Evolutionary conservation across 2,113 vertebrate species (phyloP).

Genomic region (Coturnix japonica): DNA sequence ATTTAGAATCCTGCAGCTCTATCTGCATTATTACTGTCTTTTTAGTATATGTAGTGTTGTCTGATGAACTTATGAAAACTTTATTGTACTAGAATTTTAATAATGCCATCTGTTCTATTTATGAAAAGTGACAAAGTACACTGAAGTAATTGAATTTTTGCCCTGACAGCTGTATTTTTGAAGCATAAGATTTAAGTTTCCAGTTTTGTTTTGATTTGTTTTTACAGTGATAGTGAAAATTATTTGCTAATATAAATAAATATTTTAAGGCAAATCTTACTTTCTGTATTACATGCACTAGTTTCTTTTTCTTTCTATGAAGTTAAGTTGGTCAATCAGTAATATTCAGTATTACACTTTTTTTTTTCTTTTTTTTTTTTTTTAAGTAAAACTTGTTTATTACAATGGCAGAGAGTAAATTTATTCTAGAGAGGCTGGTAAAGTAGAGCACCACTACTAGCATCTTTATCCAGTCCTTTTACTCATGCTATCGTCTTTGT

Average conservation of each 20-base stretch:
- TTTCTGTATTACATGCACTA: not conserved
- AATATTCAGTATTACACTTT: not conserved
- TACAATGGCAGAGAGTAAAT: not conserved
- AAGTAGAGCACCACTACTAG: not conserved
- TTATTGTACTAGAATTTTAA: slow-evolving; percentile 67
- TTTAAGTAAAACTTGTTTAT: not conserved
- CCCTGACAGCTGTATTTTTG: slow-evolving; percentile 31
- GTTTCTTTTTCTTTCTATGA: not conserved
- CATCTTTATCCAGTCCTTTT: not conserved
- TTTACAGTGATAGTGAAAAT: not conserved
- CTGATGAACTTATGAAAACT: slow-evolving; percentile 69
- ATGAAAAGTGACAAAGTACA: not conserved
- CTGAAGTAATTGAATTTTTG: slow-evolving; percentile 4
- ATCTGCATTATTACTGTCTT: slow-evolving; percentile 28
- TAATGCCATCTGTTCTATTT: slow-evolving; percentile 60
- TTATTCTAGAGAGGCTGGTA: not conserved
- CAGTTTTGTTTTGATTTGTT: not conserved
- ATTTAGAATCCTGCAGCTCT: slow-evolving; percentile 36
- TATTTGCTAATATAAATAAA: not conserved
- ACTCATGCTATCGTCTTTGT: not conserved
- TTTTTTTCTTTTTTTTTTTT: too few relatives aligned
- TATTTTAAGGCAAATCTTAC: not conserved
- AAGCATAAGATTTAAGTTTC: not conserved
- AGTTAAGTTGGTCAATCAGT: not conserved
- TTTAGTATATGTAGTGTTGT: slow-evolving; percentile 37